Base-by-base conservation (phyloP, 1,140 invertebrate genomes). In the Solenopsis invicta region DNA sequence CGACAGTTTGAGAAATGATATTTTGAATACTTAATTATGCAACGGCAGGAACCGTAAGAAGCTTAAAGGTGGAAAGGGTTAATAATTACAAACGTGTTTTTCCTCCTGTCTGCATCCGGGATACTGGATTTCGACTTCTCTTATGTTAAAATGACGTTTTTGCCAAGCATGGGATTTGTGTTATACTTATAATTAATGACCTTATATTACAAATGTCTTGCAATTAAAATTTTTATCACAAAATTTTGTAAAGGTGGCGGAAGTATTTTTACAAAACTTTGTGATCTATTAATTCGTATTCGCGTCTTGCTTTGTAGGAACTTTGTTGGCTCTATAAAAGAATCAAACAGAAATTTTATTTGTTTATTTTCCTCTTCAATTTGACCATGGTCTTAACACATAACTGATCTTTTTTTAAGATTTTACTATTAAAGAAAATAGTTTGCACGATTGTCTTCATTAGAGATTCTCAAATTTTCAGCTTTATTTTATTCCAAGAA, bases 1-100 rank as follows among this genome's bases (percentile, higher is more conserved):
- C 16, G 4, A 82, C 37, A 61, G 12, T 21, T 59, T 37, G 41
- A 84, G 4, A 72, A 81, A 71, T 81, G n/a, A 4, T 41, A 29
- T 84, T 75, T 84, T 74, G 45, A 84, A 61, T 50, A 75, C 24
- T 0, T n/a, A 48, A 29, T 82, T 75, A 45, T 61, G 29, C 13
- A 84, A 84, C 54, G 4, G 21, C 4, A 41, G 12, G 45, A 37
- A 2, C 41, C 62, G 62, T n/a, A 56, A 56, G 21, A 72, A 45
- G n/a, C 8, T 64, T 52, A 24, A 50, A 62, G 16, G 3, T 52
- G 5, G 8, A 52, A 64, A 62, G 41, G 10, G 45, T 74, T 21
- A 56, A 81, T 41, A 52, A 37, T 41, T 45, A 8, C n/a, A 81
- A 81, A 74, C 18, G 52, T n/a, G 12, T 56, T 69, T 69, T 72